A percentile compares a stretch with the other conserved stretches of the same genome.
phyloP scores from a whole-genome alignment of 2,113 vertebrate species.

The Ailurus styani region DNA sequence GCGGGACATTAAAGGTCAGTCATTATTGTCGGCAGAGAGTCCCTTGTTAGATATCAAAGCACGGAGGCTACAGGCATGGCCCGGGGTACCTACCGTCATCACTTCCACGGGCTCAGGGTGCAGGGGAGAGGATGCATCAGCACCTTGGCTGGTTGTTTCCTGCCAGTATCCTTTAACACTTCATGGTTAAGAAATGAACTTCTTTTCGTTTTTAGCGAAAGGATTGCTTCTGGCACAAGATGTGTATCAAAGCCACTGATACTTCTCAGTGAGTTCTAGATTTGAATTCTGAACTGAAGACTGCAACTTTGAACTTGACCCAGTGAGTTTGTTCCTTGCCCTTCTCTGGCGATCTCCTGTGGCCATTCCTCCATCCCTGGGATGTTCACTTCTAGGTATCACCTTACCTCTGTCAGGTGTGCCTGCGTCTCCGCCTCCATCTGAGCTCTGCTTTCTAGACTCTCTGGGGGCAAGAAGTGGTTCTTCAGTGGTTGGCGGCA shows the following conservation, averaged over 20 bases:
- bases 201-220: background rate
- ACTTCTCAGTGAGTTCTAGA: background rate
- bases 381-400: accelerated
- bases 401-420: accelerated
- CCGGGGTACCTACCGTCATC: accelerated
- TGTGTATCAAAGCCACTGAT: background rate
- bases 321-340: background rate
- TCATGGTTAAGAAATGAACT: background rate
- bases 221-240: background rate
- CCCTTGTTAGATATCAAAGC: background rate
- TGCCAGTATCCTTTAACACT: background rate
- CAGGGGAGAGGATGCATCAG: background rate
- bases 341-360: accelerated
- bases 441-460: background rate
- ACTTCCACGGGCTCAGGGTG: background rate
- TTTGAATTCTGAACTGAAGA: background rate
- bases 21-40: background rate
- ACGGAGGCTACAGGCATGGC: accelerated
- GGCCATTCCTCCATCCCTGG: accelerated
- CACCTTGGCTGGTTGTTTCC: background rate
- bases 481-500: background rate
- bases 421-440: accelerated
- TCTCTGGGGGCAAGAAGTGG: background rate
- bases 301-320: background rate
- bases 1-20: background rate